A percentile compares a stretch with the other conserved stretches of the same genome.
Evolutionary conservation across 2,797 vertebrate genomes (phyloP).

Genomic region (Alca torda): DNA sequence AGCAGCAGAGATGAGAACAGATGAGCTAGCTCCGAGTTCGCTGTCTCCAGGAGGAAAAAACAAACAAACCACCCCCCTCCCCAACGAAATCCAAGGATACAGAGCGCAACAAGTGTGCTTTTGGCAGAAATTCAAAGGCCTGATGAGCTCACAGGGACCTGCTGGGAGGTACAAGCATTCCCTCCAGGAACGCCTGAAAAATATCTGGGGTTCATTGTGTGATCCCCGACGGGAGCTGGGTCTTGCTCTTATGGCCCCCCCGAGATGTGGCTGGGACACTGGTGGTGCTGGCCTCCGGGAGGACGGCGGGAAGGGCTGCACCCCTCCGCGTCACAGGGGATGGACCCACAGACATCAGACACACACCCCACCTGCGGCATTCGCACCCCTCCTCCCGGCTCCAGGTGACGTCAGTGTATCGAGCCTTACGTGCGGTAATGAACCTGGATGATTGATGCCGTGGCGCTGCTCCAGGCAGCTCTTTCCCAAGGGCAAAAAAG

Average conservation of each 20-base stretch:
- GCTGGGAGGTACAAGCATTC: not conserved
- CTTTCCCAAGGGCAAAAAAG: not conserved
- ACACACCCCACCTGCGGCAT: not conserved
- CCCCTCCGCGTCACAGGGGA: no score
- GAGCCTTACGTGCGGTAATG: not conserved
- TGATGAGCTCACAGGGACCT: not conserved
- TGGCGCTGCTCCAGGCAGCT: not conserved
- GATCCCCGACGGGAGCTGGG: not conserved
- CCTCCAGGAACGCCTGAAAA: not conserved
- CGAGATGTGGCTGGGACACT: accelerated
- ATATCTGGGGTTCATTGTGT: not conserved
- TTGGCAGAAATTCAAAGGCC: not conserved
- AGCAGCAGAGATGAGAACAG: not conserved
- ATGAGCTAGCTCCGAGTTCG: not conserved
- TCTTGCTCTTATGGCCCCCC: not conserved
- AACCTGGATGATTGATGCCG: not conserved
- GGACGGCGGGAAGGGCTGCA: not conserved
- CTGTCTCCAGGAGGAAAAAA: not conserved
- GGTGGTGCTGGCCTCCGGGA: not conserved
- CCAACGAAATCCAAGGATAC: not conserved
- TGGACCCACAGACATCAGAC: not conserved
- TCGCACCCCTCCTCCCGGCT: not conserved
- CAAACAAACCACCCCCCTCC: not conserved
- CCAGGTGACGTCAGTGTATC: not conserved
- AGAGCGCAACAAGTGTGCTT: not conserved